phyloP scores from a whole-genome alignment of 2,888 invertebrate species.

The Cancer borealis region DNA sequence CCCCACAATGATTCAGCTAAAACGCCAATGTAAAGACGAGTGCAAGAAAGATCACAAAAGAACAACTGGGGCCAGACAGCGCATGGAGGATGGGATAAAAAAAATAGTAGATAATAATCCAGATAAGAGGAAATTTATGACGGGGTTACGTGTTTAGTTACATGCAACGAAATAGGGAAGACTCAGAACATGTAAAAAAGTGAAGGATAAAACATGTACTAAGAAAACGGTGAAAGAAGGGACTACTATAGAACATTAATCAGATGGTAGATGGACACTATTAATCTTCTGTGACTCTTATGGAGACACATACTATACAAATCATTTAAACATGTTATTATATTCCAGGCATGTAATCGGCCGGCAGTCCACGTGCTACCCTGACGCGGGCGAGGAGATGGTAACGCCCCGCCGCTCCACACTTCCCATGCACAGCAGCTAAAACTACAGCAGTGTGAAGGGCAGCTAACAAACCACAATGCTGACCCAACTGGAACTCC shows the following conservation, averaged over 20 bases:
- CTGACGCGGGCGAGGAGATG: not conserved
- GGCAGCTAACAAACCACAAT: conserved; percentile 12
- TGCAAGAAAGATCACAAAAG: not conserved
- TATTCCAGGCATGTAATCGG: conserved; percentile 5
- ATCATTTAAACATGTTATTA: not conserved
- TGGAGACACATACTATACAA: not conserved
- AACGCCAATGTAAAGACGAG: no score
- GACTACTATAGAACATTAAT: not conserved
- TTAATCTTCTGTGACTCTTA: not conserved
- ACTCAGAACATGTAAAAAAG: not conserved
- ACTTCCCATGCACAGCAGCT: not conserved
- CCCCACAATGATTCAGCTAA: no score
- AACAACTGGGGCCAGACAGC: no score
- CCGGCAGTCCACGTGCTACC: not conserved
- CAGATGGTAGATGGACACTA: not conserved
- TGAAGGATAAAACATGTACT: no score
- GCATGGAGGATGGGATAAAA: no score
- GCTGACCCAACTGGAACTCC: conserved; percentile 64
- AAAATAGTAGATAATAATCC: no score
- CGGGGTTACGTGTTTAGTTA: no score
- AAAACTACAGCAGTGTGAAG: not conserved
- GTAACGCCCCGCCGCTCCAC: not conserved
- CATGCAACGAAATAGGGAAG: not conserved
- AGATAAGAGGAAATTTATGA: no score
- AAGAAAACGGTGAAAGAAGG: not conserved